Evolutionary conservation across 2,888 invertebrate species (phyloP), one percentile per base, ranked within the genome.

Genomic region (Capitulum mitella): DNA sequence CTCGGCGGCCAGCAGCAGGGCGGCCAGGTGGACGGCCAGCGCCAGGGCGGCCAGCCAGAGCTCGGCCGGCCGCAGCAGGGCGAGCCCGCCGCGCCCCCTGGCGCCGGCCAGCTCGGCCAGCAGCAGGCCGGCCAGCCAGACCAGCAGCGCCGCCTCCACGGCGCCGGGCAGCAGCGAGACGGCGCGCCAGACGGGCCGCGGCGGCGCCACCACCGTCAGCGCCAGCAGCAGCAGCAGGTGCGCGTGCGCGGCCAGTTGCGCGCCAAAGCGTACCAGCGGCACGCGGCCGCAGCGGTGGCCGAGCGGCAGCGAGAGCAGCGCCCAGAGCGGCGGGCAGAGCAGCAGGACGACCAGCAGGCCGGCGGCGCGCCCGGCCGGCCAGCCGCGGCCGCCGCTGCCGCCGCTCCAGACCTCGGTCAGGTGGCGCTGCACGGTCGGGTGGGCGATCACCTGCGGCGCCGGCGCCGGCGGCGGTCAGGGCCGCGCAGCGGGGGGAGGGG

Each of bases 251-350:
- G 98, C 98, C 84, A 99, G 90, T 87, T 99, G 98, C 74, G 98
- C 97, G 94, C 98, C 98, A 88, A 99, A 99, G 88, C 99, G 99
- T 85, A 99, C 97, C 85, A 99, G 97, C 80, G 99, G 99, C 84
- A 98, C 95, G 89, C 97, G 95, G 89, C 97, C 94, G 88, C 94
- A 97, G 87, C 93, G 93, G 88, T 97, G 96, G 70, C 95, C 95
- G 85, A 97, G 88, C 78, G 98, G 98, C 85, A 98, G 90, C 81
- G 97, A 97, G 86, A 98, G 95, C 77, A 93, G 92, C 83, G 98
- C 89, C 98, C 98, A 99, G 48, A 98, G 92, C 10, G 98, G 95
- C 58, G 99, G 98, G 85, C 95, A 95, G 79, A 97, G 43, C 43
- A 43, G 43, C 43, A 43, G 43, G 6, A 12, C 43, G 43, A 5